Percentiles rank a stretch among this genome's conserved stretches.
These are phyloP conservation scores for Stegophylla sp. DNA, from an alignment of 2,888 invertebrate species.

Conservation along the genomic window DNA sequence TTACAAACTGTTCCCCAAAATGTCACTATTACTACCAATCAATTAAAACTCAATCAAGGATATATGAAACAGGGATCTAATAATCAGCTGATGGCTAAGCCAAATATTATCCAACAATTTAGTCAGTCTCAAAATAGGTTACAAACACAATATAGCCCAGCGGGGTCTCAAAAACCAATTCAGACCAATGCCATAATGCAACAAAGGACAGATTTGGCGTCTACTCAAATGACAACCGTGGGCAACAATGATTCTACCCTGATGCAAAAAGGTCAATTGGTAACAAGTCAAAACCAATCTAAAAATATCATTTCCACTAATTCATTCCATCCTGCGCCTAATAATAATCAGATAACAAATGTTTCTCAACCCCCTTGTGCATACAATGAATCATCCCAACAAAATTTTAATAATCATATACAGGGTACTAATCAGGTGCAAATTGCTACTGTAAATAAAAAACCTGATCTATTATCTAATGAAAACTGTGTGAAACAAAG, in stretches of 20 bases:
- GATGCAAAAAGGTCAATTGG: conserved; percentile 37
- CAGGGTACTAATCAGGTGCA: conserved; percentile 59
- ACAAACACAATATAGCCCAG: conserved; percentile 53
- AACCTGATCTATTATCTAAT: conserved; percentile 56
- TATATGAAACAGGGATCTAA: conserved; percentile 52
- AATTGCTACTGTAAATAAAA: conserved; percentile 59
- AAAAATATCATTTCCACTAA: conserved; percentile 53
- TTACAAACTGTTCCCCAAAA: conserved; percentile 56
- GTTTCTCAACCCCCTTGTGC: conserved; percentile 39
- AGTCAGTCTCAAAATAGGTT: conserved; percentile 53
- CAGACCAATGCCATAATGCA: conserved; percentile 54
- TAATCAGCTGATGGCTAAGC: conserved; percentile 39
- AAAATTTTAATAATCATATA: conserved; percentile 57
- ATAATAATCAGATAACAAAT: conserved; percentile 43
- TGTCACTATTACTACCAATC: conserved; percentile 55
- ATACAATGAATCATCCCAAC: conserved; percentile 45
- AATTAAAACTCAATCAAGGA: conserved; percentile 53
- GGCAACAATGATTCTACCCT: conserved; percentile 39
- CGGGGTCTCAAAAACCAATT: conserved; percentile 51
- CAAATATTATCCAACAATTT: conserved; percentile 41
- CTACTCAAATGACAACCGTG: conserved; percentile 33
- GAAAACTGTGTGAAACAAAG: conserved; percentile 47
- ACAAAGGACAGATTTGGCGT: conserved; percentile 50
- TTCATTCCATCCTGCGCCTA: conserved; percentile 56
- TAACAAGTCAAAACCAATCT: conserved; percentile 42